Base-by-base conservation (phyloP, 2,113 vertebrate species). In the Todiramphus chloris region DNA sequence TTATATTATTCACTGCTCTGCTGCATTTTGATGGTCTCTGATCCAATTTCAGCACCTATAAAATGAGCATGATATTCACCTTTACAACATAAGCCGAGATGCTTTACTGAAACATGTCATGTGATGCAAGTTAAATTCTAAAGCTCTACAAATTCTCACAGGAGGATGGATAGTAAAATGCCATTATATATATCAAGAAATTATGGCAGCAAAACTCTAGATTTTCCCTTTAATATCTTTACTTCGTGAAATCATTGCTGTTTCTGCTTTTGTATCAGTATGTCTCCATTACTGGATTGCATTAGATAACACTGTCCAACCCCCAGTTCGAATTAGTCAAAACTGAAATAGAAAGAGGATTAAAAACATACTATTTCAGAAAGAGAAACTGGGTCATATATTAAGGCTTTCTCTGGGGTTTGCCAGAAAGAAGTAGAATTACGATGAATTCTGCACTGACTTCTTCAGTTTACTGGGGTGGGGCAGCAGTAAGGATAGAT, bases 351-450 rank as follows among this genome's bases (percentile, higher is more conserved):
- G 50, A 87, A 83, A 96, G 93, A 92, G 92, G 95, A 96, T 96
- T 97, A 95, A 95, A 95, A 58, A 1, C n/a, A 70, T 73, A 79
- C 30, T 80, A 92, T 89, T 93, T 92, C 83, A 92, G 83, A 89
- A 90, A 89, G 48, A 92, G 93, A 85, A 96, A 94, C 39, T 90
- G 48, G 94, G 96, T 93, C 93, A 95, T 58, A 86, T 97, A 81
- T 77, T 72, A 89, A 90, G n/a, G 80, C 62, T 95, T 86, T 92
- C 73, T 81, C 88, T 68, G 31, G 53, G 53, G 69, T 75, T 90
- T 96, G 16, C 48, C 83, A 87, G 83, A 81, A 82, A 86, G 20
- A 46, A 46, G 18, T n/a, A 60, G 44, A 91, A 84, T 81, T 60
- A 74, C 62, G 39, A 86, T 86, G 63, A 83, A 93, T 93, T 92